phyloP scores from a whole-genome alignment of 2,113 vertebrate genomes.

The Heterotis niloticus region DNA sequence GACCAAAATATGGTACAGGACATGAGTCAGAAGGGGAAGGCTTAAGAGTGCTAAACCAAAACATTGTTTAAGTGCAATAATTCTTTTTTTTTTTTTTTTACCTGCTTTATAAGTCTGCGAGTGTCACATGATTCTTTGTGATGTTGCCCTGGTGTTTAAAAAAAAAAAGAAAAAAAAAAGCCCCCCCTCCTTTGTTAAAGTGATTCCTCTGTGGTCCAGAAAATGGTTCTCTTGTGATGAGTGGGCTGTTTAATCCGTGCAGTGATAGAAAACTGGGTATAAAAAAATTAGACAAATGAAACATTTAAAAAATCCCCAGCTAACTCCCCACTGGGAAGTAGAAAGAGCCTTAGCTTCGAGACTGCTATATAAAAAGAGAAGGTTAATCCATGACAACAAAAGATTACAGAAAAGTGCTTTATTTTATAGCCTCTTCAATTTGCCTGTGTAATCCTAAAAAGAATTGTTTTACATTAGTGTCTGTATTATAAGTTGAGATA shows the following conservation, averaged over 20 bases:
- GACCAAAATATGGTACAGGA: not conserved
- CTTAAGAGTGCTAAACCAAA: conserved; percentile 10
- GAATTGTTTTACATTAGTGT: conserved; percentile 10
- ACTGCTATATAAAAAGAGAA: conserved; percentile 23
- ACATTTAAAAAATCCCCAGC: conserved; percentile 6
- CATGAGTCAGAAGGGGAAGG: not conserved
- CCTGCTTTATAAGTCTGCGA: not conserved
- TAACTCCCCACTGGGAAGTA: conserved; percentile 19
- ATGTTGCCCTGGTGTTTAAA: no score
- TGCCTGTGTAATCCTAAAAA: conserved; percentile 31
- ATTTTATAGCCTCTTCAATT: conserved; percentile 32
- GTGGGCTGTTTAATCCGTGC: not conserved
- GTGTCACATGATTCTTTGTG: not conserved
- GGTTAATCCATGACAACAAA: conserved; percentile 30
- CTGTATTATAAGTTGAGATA: conserved; percentile 21
- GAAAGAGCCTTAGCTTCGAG: conserved; percentile 30
- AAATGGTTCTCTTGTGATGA: not conserved
- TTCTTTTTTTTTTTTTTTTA: not conserved
- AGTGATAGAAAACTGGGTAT: not conserved
- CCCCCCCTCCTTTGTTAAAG: not conserved
- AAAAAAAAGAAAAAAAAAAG: no score
- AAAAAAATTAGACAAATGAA: conserved; percentile 26
- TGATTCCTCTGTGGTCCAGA: not conserved
- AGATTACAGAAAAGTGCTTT: conserved; percentile 37
- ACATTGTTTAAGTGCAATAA: not conserved